Evolutionary conservation across 1,140 invertebrate species (phyloP).

Genomic region (Lysiphlebus fabarum): DNA sequence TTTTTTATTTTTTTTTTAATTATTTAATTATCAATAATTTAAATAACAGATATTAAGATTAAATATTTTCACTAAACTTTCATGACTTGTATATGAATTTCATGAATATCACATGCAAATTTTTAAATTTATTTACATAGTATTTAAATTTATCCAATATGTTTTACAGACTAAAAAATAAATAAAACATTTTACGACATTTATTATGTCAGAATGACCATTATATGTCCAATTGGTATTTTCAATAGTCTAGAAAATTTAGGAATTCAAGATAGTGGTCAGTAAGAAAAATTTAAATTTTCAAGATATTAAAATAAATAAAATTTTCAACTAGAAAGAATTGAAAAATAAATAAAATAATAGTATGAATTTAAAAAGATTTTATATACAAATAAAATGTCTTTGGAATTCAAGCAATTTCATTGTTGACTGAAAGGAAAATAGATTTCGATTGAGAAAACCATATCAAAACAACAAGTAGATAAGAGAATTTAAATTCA

Average conservation of each 20-base stretch:
- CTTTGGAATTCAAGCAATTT: conserved; percentile 50
- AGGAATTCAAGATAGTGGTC: conserved; percentile 36
- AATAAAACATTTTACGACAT: neutral
- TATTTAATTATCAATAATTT: too few relatives aligned
- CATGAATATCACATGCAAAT: neutral
- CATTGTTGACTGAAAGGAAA: conserved; percentile 35
- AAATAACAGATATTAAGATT: neutral
- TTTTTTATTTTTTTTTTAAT: conserved; percentile 20
- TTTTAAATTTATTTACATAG: neutral
- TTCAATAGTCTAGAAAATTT: conserved; percentile 41
- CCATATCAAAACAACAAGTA: too few relatives aligned
- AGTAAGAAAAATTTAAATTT: conserved; percentile 48
- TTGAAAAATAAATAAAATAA: conserved; percentile 12
- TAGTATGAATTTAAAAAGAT: conserved; percentile 7
- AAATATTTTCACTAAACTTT: conserved; percentile 21
- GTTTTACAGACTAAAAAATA: neutral
- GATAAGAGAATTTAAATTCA: neutral
- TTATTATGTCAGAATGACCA: neutral
- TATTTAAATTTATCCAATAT: neutral
- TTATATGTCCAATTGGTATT: conserved; percentile 50
- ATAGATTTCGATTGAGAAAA: conserved; percentile 52
- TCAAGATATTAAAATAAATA: conserved; percentile 16
- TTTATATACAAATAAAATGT: conserved; percentile 29
- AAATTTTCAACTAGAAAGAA: conserved; percentile 6
- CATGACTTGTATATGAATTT: neutral